phyloP scores from a whole-genome alignment of 2,113 vertebrate species.

The Sterrhoptilus dennistouni region DNA sequence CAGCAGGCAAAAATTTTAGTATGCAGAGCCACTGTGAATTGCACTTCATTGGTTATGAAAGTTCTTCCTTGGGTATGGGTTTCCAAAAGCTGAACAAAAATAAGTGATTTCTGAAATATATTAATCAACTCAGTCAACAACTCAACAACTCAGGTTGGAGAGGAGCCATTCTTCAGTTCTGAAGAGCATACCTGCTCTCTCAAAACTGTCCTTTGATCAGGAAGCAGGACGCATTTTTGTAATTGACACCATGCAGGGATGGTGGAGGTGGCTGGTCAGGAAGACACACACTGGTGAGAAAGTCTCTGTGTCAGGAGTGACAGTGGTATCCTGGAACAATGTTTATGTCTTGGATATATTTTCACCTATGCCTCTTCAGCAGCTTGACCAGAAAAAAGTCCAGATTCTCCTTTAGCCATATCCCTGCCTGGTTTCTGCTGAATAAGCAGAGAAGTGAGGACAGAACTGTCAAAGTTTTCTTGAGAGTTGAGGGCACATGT shows the following conservation, averaged over 20 bases:
- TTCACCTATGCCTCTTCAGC: neutral
- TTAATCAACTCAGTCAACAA: neutral
- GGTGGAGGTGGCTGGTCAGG: neutral
- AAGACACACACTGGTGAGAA: neutral
- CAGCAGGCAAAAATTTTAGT: neutral
- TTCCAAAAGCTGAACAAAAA: neutral
- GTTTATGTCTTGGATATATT: neutral
- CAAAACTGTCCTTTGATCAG: neutral
- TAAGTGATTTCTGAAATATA: neutral
- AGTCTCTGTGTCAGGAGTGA: neutral
- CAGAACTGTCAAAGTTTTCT: neutral
- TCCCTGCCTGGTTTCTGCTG: neutral
- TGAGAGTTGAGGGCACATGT: rapidly evolving
- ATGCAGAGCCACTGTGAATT: neutral
- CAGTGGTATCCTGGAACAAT: neutral
- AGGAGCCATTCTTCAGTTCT: neutral
- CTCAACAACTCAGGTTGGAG: neutral
- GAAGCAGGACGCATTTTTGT: neutral
- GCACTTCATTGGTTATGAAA: neutral
- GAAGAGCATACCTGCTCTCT: neutral
- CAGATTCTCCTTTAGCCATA: neutral
- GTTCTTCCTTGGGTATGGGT: neutral
- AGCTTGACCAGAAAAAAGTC: neutral
- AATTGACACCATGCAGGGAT: neutral
- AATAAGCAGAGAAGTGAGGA: neutral